Conservation (phyloP, 2,888 invertebrate genomes). For the Allygus modestus region DNA sequence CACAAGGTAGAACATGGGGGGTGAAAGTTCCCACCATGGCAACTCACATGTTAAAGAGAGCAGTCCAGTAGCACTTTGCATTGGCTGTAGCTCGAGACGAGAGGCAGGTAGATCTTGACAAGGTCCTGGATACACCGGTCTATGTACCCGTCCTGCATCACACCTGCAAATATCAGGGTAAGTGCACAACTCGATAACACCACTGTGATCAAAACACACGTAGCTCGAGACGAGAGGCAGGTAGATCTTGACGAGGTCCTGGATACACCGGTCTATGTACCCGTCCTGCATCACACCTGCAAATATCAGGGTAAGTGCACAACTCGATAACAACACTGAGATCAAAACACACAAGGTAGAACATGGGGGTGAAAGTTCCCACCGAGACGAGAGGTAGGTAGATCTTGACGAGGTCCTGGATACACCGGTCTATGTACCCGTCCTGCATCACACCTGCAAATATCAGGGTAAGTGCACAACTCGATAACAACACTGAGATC, state of each 20-base stretch:
- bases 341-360: too few relatives aligned
- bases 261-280: slow-evolving; percentile 22
- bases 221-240: not conserved
- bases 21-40: too few relatives aligned
- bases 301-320: slow-evolving; percentile 39
- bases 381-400: slow-evolving; percentile 9
- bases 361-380: too few relatives aligned
- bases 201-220: too few relatives aligned
- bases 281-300: slow-evolving; percentile 23
- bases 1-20: too few relatives aligned
- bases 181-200: slow-evolving; percentile 35
- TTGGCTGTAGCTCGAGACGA: not conserved
- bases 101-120: slow-evolving; percentile 41
- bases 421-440: slow-evolving; percentile 16
- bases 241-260: slow-evolving; percentile 44
- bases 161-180: slow-evolving; percentile 50
- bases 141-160: slow-evolving; percentile 34
- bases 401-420: slow-evolving; percentile 37
- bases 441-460: slow-evolving; percentile 53
- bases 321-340: slow-evolving; percentile 52
- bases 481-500: slow-evolving; percentile 57
- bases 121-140: slow-evolving; percentile 34
- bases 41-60: too few relatives aligned
- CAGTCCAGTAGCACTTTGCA: too few relatives aligned
- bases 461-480: not conserved